phyloP scores from a whole-genome alignment of 2,888 invertebrate genomes.

The Clepsis dumicolana region DNA sequence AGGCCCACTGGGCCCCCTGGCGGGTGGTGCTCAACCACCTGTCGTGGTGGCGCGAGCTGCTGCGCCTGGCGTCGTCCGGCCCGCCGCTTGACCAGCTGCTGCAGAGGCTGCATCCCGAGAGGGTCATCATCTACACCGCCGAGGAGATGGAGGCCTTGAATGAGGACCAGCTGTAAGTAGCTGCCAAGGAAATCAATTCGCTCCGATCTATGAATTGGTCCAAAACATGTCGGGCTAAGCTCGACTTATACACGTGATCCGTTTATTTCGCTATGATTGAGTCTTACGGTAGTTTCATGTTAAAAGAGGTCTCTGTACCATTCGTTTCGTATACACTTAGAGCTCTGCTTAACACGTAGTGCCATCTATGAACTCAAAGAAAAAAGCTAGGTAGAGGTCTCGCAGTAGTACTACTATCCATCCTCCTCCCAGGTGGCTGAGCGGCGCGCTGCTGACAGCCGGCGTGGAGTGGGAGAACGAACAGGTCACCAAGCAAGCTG shows the following conservation, averaged over 20 bases:
- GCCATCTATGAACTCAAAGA: too few relatives aligned
- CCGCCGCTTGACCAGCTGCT: constrained; percentile 83
- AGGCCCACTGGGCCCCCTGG: constrained; percentile 94
- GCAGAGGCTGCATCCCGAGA: constrained; percentile 60
- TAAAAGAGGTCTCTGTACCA: too few relatives aligned
- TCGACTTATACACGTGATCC: too few relatives aligned
- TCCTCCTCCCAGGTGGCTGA: constrained; percentile 86
- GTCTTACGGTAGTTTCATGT: too few relatives aligned
- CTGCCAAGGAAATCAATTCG: too few relatives aligned
- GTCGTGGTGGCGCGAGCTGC: constrained; percentile 89
- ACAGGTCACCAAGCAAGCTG: constrained; percentile 89
- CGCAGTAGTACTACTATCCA: too few relatives aligned
- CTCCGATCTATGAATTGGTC: too few relatives aligned
- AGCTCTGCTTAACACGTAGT: too few relatives aligned
- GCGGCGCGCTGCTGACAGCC: constrained; percentile 89
- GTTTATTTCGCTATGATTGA: too few relatives aligned
- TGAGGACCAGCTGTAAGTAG: constrained; percentile 71
- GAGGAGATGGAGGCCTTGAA: constrained; percentile 55
- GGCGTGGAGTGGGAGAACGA: constrained; percentile 91
- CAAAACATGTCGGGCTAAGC: too few relatives aligned
- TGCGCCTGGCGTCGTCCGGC: constrained; percentile 91
- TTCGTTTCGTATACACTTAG: too few relatives aligned
- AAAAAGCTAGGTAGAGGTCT: too few relatives aligned
- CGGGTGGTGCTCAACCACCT: constrained; percentile 91
- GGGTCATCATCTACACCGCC: constrained; percentile 55